Evolutionary conservation across 2,113 vertebrate species (phyloP).

Genomic region (Clarias batrachus): DNA sequence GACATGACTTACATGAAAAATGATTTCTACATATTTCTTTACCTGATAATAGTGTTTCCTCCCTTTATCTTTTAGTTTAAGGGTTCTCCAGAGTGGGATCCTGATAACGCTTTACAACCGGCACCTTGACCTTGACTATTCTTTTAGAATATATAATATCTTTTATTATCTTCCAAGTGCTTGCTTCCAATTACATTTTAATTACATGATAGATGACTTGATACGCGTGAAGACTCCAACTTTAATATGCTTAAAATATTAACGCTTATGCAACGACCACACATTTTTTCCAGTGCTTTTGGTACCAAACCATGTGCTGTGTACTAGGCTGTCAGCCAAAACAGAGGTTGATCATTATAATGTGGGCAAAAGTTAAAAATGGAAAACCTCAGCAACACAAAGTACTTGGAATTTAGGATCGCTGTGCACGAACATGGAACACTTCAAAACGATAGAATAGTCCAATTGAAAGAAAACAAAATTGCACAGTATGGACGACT

Average conservation of each 20-base stretch:
- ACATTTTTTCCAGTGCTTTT: background rate
- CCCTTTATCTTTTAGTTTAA: background rate
- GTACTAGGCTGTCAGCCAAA: background rate
- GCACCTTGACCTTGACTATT: background rate
- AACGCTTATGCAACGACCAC: background rate
- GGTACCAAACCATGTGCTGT: background rate
- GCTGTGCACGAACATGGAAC: background rate
- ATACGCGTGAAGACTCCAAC: background rate
- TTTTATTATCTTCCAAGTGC: background rate
- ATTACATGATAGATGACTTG: background rate
- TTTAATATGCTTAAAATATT: background rate
- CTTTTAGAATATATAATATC: background rate
- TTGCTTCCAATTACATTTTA: background rate
- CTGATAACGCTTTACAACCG: background rate
- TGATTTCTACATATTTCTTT: background rate
- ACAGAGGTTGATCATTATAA: background rate
- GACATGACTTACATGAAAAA: background rate
- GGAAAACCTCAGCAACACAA: background rate
- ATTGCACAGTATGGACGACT: background rate
- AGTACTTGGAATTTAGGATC: background rate
- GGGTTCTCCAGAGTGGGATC: background rate
- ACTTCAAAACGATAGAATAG: background rate
- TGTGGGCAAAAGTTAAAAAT: background rate
- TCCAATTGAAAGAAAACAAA: no score
- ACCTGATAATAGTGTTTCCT: background rate